A percentile compares a stretch with the other conserved stretches of the same genome.
Evolutionary conservation across 2,888 invertebrate genomes (phyloP).

Genomic region (Drosophila cognata): DNA sequence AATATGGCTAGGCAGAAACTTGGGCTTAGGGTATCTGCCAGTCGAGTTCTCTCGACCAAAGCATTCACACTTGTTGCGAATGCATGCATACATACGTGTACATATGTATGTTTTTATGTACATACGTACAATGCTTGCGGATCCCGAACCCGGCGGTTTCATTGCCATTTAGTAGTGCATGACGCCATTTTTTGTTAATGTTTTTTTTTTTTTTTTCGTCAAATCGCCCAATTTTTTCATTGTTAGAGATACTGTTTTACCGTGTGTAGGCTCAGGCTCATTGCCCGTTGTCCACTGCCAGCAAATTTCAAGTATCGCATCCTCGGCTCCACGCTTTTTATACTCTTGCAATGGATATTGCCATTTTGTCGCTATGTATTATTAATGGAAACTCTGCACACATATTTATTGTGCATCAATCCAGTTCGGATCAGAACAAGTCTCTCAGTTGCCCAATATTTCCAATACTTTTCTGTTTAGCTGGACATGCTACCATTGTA

Average conservation of each 20-base stretch:
- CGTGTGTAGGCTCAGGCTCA: constrained; percentile 43
- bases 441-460: neutral
- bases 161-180: constrained; percentile 42
- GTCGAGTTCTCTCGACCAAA: neutral
- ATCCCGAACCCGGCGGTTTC: constrained; percentile 9
- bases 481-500: neutral
- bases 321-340: constrained; percentile 15
- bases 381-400: neutral
- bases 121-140: neutral
- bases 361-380: neutral
- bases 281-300: constrained; percentile 17
- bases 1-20: neutral
- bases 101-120: neutral
- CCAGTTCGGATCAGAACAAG: neutral
- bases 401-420: neutral
- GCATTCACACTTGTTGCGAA: neutral
- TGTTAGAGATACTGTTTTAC: constrained; percentile 36
- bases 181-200: constrained; percentile 27
- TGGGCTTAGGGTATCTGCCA: neutral
- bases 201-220: neutral
- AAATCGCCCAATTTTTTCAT: neutral
- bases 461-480: neutral
- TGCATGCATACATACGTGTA: neutral
- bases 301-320: constrained; percentile 55
- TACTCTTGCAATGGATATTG: neutral